Percentiles rank a stretch among this genome's conserved stretches.
phyloP scores from a whole-genome alignment of 1,140 invertebrate species.

The Hormaphis cornu region DNA sequence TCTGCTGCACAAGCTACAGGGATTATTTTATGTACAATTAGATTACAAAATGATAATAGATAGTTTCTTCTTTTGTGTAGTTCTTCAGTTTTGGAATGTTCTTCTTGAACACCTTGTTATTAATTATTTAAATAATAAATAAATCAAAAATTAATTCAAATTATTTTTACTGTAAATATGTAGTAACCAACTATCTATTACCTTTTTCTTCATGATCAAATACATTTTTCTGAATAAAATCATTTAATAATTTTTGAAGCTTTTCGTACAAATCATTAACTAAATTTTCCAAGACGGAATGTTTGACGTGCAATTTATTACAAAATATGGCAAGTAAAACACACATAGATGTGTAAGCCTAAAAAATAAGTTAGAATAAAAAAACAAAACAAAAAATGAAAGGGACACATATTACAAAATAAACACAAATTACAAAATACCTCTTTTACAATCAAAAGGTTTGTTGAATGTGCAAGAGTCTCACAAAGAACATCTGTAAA shows the following conservation, averaged over 20 bases:
- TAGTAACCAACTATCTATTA: constrained; percentile 38
- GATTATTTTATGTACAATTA: constrained; percentile 95
- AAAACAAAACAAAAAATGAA: background rate
- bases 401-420: too few relatives aligned
- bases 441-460: constrained; percentile 40
- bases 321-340: constrained; percentile 91
- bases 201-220: constrained; percentile 79
- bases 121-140: background rate
- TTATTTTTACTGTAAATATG: too few relatives aligned
- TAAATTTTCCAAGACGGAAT: constrained; percentile 52
- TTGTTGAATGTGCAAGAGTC: constrained; percentile 42
- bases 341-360: constrained; percentile 89
- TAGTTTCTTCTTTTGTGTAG: constrained; percentile 92
- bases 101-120: constrained; percentile 66
- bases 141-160: too few relatives aligned
- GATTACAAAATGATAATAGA: constrained; percentile 91
- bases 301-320: constrained; percentile 61
- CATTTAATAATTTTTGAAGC: constrained; percentile 74
- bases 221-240: constrained; percentile 87
- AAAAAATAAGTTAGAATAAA: constrained; percentile 37
- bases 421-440: constrained; percentile 30
- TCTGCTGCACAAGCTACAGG: constrained; percentile 83
- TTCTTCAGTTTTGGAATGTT: constrained; percentile 89
- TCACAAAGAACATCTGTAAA: constrained; percentile 67
- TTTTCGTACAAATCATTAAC: constrained; percentile 71